phyloP scores from a whole-genome alignment of 2,888 invertebrate genomes.

The Athripsodes cinereus region DNA sequence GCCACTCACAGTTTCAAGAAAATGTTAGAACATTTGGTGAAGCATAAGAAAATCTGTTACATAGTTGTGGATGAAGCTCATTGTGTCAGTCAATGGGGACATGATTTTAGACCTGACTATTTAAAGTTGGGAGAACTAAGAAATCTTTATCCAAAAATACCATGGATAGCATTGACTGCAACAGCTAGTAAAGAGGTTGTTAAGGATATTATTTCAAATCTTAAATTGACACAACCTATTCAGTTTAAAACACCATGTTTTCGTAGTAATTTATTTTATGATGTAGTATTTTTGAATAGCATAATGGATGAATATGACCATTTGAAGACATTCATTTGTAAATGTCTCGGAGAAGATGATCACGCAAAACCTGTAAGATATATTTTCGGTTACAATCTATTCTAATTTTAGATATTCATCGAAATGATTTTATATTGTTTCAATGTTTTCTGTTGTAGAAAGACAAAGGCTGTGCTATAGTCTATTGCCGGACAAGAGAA shows the following conservation, averaged over 20 bases:
- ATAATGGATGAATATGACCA: conserved; percentile 77
- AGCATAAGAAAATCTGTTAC: conserved; percentile 75
- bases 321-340: conserved; percentile 65
- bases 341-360: conserved; percentile 52
- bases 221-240: conserved; percentile 62
- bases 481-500: conserved; percentile 92
- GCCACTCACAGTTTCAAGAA: conserved; percentile 69
- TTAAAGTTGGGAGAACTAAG: conserved; percentile 75
- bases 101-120: conserved; percentile 95
- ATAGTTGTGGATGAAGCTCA: conserved; percentile 97
- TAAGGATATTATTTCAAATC: conserved; percentile 72
- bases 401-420: not conserved
- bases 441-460: conserved; percentile 31
- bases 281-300: conserved; percentile 83
- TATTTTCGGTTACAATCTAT: not conserved
- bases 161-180: conserved; percentile 92
- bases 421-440: not conserved
- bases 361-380: conserved; percentile 43
- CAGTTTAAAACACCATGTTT: conserved; percentile 85
- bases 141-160: conserved; percentile 56
- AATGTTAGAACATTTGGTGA: conserved; percentile 62
- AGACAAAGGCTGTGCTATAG: conserved; percentile 69
- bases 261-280: conserved; percentile 90
- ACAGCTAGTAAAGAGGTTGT: conserved; percentile 80
- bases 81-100: conserved; percentile 98